Conservation (phyloP, 2,113 vertebrate genomes). For the Cynoglossus semilaevis region DNA sequence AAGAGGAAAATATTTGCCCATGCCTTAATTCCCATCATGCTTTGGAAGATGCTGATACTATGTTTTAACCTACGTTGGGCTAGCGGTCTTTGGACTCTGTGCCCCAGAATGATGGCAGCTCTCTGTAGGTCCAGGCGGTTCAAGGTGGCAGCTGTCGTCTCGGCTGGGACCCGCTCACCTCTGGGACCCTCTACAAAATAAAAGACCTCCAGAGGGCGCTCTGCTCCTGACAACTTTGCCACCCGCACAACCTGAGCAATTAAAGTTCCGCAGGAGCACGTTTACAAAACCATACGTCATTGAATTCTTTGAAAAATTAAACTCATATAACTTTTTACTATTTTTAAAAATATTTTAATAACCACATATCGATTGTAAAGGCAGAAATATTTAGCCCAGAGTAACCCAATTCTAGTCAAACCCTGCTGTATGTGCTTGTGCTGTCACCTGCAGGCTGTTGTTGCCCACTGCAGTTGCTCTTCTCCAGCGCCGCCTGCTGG, state of each 20-base stretch:
- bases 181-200: slow-evolving; percentile 92
- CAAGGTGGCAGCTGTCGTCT: slow-evolving; percentile 83
- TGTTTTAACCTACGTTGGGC: slow-evolving; percentile 83
- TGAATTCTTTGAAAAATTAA: too few relatives aligned
- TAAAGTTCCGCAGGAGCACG: too few relatives aligned
- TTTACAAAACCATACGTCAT: too few relatives aligned
- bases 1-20: background rate
- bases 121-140: slow-evolving; percentile 91
- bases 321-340: too few relatives aligned
- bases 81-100: slow-evolving; percentile 85
- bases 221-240: slow-evolving; percentile 78
- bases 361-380: too few relatives aligned
- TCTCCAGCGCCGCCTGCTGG: slow-evolving; percentile 80
- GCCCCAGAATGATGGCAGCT: slow-evolving; percentile 92
- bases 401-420: too few relatives aligned
- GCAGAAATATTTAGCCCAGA: too few relatives aligned
- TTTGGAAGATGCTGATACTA: too few relatives aligned
- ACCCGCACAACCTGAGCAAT: slow-evolving; percentile 86
- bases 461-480: slow-evolving; percentile 85
- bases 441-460: slow-evolving; percentile 86
- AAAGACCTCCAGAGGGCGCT: slow-evolving; percentile 86
- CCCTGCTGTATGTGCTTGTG: background rate
- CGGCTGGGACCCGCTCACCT: slow-evolving; percentile 83
- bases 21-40: too few relatives aligned
- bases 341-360: too few relatives aligned